These are phyloP conservation scores for Nineta flava DNA, from an alignment of 2,888 invertebrate genomes.

Conservation along the genomic window DNA sequence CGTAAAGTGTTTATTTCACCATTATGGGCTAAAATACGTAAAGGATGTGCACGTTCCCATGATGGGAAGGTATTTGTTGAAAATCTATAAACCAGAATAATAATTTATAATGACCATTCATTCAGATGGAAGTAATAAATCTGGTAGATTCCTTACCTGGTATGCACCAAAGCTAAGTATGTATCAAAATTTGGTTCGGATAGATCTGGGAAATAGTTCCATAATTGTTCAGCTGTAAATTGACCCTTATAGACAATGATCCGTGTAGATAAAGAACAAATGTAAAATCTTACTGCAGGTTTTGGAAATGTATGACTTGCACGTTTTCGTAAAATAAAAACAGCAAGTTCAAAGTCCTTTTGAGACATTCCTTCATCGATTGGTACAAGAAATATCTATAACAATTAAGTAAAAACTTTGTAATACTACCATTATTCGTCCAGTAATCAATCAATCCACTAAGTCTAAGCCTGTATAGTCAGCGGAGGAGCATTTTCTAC, in stretches of 20 bases:
- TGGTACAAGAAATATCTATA: slow-evolving; percentile 41
- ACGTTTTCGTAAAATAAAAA: slow-evolving; percentile 80
- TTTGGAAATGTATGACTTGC: slow-evolving; percentile 78
- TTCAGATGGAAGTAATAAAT: no score
- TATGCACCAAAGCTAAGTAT: slow-evolving; percentile 92
- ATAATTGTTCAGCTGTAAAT: slow-evolving; percentile 84
- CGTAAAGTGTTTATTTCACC: slow-evolving; percentile 98
- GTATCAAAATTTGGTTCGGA: slow-evolving; percentile 70
- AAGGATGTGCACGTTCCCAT: slow-evolving; percentile 97
- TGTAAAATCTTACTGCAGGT: slow-evolving; percentile 82
- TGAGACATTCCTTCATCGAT: slow-evolving; percentile 17
- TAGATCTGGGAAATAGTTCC: slow-evolving; percentile 61
- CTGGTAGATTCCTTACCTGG: slow-evolving; percentile 22
- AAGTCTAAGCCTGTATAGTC: no score
- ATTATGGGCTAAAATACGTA: slow-evolving; percentile 91
- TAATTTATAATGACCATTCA: background rate
- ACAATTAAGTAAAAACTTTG: slow-evolving; percentile 8
- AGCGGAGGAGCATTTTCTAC: no score
- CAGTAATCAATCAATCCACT: no score
- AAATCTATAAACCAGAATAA: slow-evolving; percentile 41
- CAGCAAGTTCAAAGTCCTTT: slow-evolving; percentile 22
- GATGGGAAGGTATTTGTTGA: slow-evolving; percentile 99
- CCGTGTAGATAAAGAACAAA: slow-evolving; percentile 82
- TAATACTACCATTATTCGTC: background rate
- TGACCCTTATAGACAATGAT: slow-evolving; percentile 96